These are phyloP conservation scores for Chloroceryle amazona DNA, from an alignment of 2,797 vertebrate genomes.

Conservation along the genomic window DNA sequence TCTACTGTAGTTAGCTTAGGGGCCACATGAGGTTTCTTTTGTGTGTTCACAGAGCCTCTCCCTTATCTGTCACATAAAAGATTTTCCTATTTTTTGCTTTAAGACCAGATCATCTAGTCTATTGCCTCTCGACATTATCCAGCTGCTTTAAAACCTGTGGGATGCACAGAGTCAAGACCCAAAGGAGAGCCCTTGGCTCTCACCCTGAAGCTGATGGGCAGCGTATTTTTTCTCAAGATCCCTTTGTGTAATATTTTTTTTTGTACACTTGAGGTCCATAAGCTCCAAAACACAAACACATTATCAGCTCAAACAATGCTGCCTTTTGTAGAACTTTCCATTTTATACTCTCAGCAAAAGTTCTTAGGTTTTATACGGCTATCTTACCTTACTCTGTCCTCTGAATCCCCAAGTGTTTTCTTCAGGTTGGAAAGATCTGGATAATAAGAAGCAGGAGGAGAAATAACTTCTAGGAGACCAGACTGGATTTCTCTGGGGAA, in stretches of 20 bases:
- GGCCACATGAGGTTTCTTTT: neutral
- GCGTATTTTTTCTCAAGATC: neutral
- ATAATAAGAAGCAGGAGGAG: slow-evolving; percentile 87
- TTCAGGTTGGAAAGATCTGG: slow-evolving; percentile 81
- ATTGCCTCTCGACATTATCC: neutral
- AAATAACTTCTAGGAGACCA: slow-evolving; percentile 90
- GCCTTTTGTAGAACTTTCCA: neutral
- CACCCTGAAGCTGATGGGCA: neutral
- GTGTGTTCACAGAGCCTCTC: neutral
- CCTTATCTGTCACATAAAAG: neutral
- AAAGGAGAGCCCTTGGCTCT: neutral
- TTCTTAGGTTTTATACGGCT: neutral
- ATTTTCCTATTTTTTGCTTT: neutral
- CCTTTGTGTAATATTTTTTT: neutral
- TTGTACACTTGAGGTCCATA: neutral
- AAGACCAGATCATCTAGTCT: neutral
- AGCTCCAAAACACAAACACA: neutral
- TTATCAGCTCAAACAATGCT: neutral
- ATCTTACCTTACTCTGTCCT: slow-evolving; percentile 83
- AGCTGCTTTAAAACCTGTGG: neutral
- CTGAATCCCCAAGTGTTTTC: slow-evolving; percentile 83
- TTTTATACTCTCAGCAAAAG: neutral
- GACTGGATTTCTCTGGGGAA: slow-evolving; percentile 85
- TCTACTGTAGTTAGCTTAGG: neutral
- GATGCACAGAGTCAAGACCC: neutral